Percentiles rank a stretch among this genome's conserved stretches.
phyloP scores from a whole-genome alignment of 2,113 vertebrate genomes.

The Silurus asotus region DNA sequence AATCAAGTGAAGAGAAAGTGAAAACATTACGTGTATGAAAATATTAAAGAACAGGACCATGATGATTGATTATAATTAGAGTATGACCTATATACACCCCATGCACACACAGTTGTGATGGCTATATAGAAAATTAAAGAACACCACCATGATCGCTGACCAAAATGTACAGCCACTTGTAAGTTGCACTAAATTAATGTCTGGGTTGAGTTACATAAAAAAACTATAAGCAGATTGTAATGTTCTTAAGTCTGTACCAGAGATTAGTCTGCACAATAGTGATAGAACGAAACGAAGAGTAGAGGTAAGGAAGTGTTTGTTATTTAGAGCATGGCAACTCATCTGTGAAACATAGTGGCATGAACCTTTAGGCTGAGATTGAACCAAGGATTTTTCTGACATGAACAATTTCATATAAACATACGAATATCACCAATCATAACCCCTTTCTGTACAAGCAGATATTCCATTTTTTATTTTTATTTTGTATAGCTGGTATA shows the following conservation, averaged over 20 bases:
- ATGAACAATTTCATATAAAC: neutral
- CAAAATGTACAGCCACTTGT: neutral
- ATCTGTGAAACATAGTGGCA: neutral
- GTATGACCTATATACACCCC: neutral
- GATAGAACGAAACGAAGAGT: conserved; percentile 2
- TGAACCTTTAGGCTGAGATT: neutral
- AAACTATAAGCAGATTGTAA: neutral
- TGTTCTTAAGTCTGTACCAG: neutral
- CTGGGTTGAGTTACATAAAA: neutral
- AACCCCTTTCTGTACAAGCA: neutral
- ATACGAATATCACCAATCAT: neutral
- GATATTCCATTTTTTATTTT: neutral
- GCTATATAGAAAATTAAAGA: neutral
- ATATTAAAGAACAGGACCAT: neutral
- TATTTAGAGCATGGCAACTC: neutral
- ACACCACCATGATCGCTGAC: neutral
- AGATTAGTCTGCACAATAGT: conserved; percentile 8
- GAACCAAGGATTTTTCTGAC: neutral
- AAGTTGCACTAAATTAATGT: neutral
- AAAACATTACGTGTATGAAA: neutral
- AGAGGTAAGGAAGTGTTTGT: neutral
- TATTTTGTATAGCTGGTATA: too few relatives aligned
- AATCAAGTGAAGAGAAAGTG: neutral
- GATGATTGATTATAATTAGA: neutral
- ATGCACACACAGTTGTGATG: neutral